Base-by-base conservation (phyloP, 2,888 invertebrate species). In the Andricus quercusramuli region DNA sequence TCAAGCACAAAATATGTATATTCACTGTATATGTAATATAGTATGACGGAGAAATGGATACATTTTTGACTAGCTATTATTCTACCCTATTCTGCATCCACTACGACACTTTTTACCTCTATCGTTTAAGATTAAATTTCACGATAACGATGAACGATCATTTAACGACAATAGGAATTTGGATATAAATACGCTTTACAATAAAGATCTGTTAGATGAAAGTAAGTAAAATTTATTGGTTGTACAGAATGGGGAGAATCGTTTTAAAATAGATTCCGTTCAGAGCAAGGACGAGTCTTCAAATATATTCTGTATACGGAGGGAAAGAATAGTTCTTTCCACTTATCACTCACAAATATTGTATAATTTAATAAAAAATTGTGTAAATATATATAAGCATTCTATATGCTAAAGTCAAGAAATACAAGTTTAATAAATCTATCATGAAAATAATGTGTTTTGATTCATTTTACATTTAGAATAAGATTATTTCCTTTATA, bases 11-110 rank as follows among this genome's bases (percentile, higher is more conserved):
- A 83, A 80, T 82, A 89, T 91, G 91, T 91, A 91, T 91, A 91
- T 91, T 90, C 87, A 90, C 89, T 91, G 90, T 91, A 90, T 89
- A 91, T 91, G 89, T 89, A 90, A 86, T 83, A 81, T 89, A 90
- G 87, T 20, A 83, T 65, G 81, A 80, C 70, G 67, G 81, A 81
- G 62, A 84, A 83, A 82, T 80, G 82, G 79, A 81, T 80, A 78
- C 79, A 82, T 80, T 83, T 79, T 82, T 80, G 56, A 74, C 74
- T 62, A 62, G 62, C 62, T 62, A 62, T 25, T 25, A 62, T 25
- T 62, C 62, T 74, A 74, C 74, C 74, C 74, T 74, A 32, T 74
- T 74, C 74, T 74, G 74, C 51, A 74, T 74, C 74, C 32, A 74
- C 56, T 56, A 37, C 32, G 56, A 56, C 56, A 20, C 51, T 74